Conservation (phyloP, 1,140 invertebrate genomes). For the Pararge aegeria region DNA sequence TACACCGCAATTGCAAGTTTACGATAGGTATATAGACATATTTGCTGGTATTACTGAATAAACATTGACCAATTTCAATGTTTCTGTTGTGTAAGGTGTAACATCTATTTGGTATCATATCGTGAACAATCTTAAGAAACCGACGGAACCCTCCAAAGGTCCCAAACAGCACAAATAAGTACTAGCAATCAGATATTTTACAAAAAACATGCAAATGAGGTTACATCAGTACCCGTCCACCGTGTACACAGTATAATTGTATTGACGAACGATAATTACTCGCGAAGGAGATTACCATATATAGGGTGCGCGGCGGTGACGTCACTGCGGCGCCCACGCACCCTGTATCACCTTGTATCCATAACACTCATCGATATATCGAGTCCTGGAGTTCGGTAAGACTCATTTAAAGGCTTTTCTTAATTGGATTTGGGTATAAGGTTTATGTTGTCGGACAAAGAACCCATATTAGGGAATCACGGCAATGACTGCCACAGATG, state of each 20-base stretch:
- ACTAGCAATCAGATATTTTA: too few relatives aligned
- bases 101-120: too few relatives aligned
- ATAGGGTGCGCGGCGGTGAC: conserved; percentile 20
- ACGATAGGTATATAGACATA: too few relatives aligned
- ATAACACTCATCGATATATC: neutral
- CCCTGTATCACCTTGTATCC: neutral
- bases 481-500: too few relatives aligned
- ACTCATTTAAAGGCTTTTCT: neutral
- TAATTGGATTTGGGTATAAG: neutral
- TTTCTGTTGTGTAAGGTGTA: too few relatives aligned
- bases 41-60: too few relatives aligned
- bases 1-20: too few relatives aligned
- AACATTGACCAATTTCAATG: too few relatives aligned
- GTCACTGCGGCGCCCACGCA: conserved; percentile 25
- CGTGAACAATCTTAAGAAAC: too few relatives aligned
- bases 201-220: neutral
- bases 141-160: too few relatives aligned
- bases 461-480: neutral
- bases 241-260: conserved; percentile 11
- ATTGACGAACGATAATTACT: conserved; percentile 22
- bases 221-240: neutral
- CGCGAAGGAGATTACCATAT: conserved; percentile 15
- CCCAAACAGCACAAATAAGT: too few relatives aligned
- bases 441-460: too few relatives aligned
- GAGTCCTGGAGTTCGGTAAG: neutral